Conservation (phyloP, 2,888 invertebrate species). For the Dicranocentrus wangi region DNA sequence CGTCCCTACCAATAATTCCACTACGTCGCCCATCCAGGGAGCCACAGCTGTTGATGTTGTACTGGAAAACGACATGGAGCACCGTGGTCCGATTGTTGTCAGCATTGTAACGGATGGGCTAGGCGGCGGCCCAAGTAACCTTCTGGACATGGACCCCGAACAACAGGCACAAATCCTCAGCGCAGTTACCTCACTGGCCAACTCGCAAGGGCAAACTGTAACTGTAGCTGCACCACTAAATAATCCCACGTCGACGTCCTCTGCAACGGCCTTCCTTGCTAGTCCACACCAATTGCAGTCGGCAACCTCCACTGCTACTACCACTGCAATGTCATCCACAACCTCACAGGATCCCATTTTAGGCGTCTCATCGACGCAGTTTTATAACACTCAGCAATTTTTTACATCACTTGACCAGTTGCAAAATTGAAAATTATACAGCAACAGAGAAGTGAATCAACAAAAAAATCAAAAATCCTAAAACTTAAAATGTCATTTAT, state of each 20-base stretch:
- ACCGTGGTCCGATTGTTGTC: conserved; percentile 57
- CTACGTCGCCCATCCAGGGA: conserved; percentile 42
- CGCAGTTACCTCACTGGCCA: conserved; percentile 43
- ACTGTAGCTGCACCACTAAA: conserved; percentile 3
- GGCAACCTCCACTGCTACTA: conserved; percentile 1
- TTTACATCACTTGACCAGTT: conserved; percentile 44
- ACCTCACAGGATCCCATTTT: conserved; percentile 42
- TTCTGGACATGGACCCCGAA: conserved; percentile 57
- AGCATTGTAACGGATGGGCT: conserved; percentile 58
- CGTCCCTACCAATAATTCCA: background rate
- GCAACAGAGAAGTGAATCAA: too few species aligned
- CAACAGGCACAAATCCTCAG: conserved; percentile 56
- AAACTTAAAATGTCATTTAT: too few species aligned
- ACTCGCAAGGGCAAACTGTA: conserved; percentile 45
- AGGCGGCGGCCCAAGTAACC: conserved; percentile 33
- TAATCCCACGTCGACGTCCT: background rate
- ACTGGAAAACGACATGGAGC: conserved; percentile 46
- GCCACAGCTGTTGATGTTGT: conserved; percentile 56
- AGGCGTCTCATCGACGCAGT: conserved; percentile 41
- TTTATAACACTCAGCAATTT: conserved; percentile 50
- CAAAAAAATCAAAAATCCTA: too few species aligned
- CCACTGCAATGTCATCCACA: background rate
- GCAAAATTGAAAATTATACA: conserved; percentile 20
- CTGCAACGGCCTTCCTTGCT: conserved; percentile 25
- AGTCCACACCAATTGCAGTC: conserved; percentile 27